phyloP scores from a whole-genome alignment of 2,888 invertebrate species.

The Incurvaria masculella region DNA sequence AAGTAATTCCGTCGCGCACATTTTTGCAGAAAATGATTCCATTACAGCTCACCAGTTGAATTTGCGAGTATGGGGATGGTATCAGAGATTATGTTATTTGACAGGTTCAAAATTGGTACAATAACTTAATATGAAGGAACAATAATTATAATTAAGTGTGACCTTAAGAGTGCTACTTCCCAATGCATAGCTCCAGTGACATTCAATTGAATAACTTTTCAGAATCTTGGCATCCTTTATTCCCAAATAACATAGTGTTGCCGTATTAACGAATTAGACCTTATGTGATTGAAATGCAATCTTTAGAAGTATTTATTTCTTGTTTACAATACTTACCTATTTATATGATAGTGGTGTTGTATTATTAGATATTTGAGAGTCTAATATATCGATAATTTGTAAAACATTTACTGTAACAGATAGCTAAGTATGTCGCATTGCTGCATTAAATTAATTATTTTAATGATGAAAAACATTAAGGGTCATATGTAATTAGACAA shows the following conservation, averaged over 20 bases:
- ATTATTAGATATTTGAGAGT: constrained; percentile 57
- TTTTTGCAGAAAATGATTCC: too few species aligned
- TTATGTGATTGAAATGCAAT: constrained; percentile 59
- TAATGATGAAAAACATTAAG: too few species aligned
- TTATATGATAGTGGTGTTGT: constrained; percentile 35
- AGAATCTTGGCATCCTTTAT: constrained; percentile 55
- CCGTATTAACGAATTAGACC: constrained; percentile 55
- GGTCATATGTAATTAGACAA: not conserved
- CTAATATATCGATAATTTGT: constrained; percentile 59
- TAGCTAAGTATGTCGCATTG: too few species aligned
- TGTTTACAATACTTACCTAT: constrained; percentile 55
- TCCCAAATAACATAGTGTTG: constrained; percentile 45
- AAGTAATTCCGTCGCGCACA: too few species aligned
- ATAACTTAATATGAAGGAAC: constrained; percentile 55
- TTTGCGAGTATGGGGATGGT: too few species aligned
- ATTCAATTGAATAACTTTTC: constrained; percentile 49
- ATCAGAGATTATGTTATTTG: too few species aligned
- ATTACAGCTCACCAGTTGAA: too few species aligned
- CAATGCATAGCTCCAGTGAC: constrained; percentile 50
- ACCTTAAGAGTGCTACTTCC: constrained; percentile 58
- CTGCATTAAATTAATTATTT: too few species aligned
- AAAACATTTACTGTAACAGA: constrained; percentile 56
- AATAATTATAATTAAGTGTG: constrained; percentile 58
- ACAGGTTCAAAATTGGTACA: too few species aligned
- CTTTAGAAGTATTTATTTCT: constrained; percentile 59